phyloP scores from a whole-genome alignment of 2,797 vertebrate genomes.

The Micromesistius poutassou region DNA sequence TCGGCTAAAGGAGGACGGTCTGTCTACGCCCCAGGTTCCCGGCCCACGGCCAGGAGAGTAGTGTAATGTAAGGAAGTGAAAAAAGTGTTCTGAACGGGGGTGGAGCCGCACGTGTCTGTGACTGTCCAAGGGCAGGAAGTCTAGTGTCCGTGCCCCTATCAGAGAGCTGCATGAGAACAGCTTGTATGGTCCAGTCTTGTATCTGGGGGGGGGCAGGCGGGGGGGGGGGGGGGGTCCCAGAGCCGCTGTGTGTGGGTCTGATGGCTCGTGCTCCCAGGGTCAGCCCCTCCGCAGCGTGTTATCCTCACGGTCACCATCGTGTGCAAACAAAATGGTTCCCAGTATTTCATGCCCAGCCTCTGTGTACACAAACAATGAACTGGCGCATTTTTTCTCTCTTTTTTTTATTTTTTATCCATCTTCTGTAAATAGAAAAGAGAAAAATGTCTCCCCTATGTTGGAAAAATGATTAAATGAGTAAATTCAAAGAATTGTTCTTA shows the following conservation, averaged over 20 bases:
- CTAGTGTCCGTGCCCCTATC: slow-evolving; percentile 46
- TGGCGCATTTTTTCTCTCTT: not conserved
- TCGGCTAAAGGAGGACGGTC: not conserved
- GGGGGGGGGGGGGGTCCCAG: slow-evolving; percentile 9
- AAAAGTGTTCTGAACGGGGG: not conserved
- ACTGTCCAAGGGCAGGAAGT: slow-evolving; percentile 43
- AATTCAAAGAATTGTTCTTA: not conserved
- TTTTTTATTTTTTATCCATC: not conserved
- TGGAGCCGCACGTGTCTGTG: slow-evolving; percentile 4
- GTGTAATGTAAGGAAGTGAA: slow-evolving; percentile 31
- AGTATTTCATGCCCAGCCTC: slow-evolving; percentile 30
- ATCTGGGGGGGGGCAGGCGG: slow-evolving; percentile 29
- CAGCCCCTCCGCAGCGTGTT: slow-evolving; percentile 20
- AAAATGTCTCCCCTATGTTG: not conserved
- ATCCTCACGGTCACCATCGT: slow-evolving; percentile 23
- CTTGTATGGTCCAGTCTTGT: slow-evolving; percentile 43
- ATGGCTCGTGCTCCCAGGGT: slow-evolving; percentile 38
- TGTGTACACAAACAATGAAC: slow-evolving; percentile 31
- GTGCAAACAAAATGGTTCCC: slow-evolving; percentile 46
- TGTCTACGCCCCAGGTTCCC: slow-evolving; percentile 18
- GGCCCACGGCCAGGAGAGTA: slow-evolving; percentile 36
- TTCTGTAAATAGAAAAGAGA: not conserved
- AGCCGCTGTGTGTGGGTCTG: slow-evolving; percentile 42
- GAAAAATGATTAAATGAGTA: slow-evolving; percentile 11
- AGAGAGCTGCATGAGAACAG: slow-evolving; percentile 40